phyloP scores from a whole-genome alignment of 2,113 vertebrate genomes.

The Bettongia penicillata region DNA sequence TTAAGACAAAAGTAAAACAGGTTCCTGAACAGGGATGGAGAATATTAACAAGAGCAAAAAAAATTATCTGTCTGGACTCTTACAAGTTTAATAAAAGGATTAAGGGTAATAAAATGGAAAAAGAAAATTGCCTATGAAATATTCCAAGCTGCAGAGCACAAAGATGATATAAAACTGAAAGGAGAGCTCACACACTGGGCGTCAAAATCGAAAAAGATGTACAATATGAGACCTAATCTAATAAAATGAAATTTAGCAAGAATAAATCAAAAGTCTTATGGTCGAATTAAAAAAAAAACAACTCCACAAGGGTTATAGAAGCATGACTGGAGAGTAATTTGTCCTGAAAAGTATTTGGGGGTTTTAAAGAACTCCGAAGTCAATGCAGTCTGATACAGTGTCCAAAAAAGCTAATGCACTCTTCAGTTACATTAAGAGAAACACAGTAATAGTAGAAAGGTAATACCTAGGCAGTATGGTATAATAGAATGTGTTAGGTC shows the following conservation, averaged over 20 bases:
- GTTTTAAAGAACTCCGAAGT: neutral
- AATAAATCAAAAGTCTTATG: neutral
- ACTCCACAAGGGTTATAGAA: neutral
- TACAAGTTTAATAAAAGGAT: too few relatives aligned
- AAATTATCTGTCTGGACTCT: too few relatives aligned
- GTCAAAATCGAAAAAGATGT: neutral
- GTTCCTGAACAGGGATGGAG: neutral
- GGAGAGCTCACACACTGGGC: neutral
- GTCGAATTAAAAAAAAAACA: neutral
- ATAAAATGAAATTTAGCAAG: neutral
- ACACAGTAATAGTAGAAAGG: neutral
- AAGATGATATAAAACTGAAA: neutral
- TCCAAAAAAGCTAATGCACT: neutral
- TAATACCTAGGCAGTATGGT: neutral
- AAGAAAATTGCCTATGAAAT: neutral
- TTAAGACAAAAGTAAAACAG: neutral
- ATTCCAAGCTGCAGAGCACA: neutral
- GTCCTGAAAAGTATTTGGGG: neutral
- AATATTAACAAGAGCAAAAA: neutral
- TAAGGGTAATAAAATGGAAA: neutral
- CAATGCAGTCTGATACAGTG: neutral
- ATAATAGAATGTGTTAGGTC: neutral
- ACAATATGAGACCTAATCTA: neutral
- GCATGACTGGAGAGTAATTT: neutral
- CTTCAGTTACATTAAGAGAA: neutral